Evolutionary conservation across 2,113 vertebrate genomes (phyloP).

Genomic region (Onychorhynchus coronatus): DNA sequence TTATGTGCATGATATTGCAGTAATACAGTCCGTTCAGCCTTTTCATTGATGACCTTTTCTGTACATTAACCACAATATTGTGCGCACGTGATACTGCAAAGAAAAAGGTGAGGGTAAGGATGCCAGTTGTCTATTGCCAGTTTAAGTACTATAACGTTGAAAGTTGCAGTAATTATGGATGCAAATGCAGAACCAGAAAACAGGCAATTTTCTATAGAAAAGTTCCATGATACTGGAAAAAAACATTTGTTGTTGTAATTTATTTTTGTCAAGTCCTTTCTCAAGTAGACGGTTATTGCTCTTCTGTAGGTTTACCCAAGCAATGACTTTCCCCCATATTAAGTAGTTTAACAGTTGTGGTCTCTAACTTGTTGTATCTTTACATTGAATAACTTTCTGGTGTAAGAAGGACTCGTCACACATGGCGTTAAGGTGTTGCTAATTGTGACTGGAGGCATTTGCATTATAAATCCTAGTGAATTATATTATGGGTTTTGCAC

Average conservation of each 20-base stretch:
- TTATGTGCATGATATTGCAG: background rate
- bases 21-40: background rate
- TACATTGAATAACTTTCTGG: background rate
- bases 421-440: background rate
- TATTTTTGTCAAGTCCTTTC: background rate
- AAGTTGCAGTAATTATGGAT: background rate
- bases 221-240: background rate
- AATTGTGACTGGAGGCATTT: background rate
- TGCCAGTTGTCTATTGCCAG: background rate
- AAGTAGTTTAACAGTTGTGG: background rate
- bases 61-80: background rate
- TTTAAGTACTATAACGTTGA: background rate
- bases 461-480: background rate
- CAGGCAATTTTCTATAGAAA: background rate
- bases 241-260: background rate
- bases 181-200: background rate
- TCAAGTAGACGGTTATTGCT: background rate
- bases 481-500: background rate
- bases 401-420: background rate
- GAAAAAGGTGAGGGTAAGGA: background rate
- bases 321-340: background rate
- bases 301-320: background rate
- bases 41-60: constrained; percentile 1
- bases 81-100: background rate
- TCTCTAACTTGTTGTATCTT: background rate